These are phyloP conservation scores for Microchirus variegatus DNA, from an alignment of 2,797 vertebrate species.

Conservation along the genomic window DNA sequence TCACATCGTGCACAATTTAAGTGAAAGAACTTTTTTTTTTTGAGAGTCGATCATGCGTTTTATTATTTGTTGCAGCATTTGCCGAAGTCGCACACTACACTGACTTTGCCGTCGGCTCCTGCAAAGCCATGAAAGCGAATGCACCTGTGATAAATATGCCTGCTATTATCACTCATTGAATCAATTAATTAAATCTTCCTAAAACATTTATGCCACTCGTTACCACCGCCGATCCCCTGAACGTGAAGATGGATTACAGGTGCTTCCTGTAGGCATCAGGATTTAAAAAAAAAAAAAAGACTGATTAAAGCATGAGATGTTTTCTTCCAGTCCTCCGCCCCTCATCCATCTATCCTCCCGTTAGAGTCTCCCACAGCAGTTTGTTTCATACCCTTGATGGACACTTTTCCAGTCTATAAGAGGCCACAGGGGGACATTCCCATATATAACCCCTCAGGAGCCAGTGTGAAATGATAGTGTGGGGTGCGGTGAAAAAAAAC, in stretches of 20 bases:
- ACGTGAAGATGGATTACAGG: slow-evolving; percentile 74
- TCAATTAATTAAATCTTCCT: slow-evolving; percentile 77
- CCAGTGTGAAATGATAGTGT: slow-evolving; percentile 43
- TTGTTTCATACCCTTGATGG: slow-evolving; percentile 30
- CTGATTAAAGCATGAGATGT: slow-evolving; percentile 63
- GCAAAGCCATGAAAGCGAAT: slow-evolving; percentile 53
- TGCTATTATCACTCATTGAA: slow-evolving; percentile 67
- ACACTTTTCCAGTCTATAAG: slow-evolving; percentile 35
- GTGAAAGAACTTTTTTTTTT: too few species aligned
- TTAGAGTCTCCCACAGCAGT: slow-evolving; percentile 21
- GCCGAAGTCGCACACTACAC: slow-evolving; percentile 9
- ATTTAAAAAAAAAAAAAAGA: slow-evolving; percentile 5
- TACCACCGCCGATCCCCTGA: slow-evolving; percentile 58
- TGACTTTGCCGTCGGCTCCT: slow-evolving; percentile 63
- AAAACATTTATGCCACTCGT: slow-evolving; percentile 70
- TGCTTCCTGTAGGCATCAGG: slow-evolving; percentile 68
- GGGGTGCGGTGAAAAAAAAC: slow-evolving; percentile 64
- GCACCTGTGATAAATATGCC: slow-evolving; percentile 70
- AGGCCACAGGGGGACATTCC: slow-evolving; percentile 56
- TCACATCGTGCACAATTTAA: too few species aligned
- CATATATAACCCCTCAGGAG: slow-evolving; percentile 24
- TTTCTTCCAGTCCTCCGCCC: slow-evolving; percentile 48
- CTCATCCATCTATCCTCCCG: slow-evolving; percentile 7
- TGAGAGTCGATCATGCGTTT: too few species aligned
- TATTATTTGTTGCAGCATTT: background rate